Base-by-base conservation (phyloP, 2,797 vertebrate species). In the Poliocrania exsul region DNA sequence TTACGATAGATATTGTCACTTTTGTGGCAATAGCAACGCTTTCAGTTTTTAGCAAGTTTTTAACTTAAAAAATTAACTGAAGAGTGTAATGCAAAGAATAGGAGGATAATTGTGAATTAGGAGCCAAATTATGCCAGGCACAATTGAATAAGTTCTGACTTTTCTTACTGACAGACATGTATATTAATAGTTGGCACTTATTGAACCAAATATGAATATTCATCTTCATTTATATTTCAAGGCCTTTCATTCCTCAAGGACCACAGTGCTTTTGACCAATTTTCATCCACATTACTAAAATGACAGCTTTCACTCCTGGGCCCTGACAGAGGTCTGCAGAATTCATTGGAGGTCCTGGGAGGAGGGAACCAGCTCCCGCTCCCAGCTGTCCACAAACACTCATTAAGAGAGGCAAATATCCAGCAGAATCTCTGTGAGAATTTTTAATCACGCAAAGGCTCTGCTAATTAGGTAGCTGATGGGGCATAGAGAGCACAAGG, bases 371-470 rank as follows among this genome's bases (percentile, higher is more conserved):
- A 53, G 97, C 96, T 97, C 98, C 98, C 60, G 98, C 98, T 99
- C 99, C 99, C 99, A 99, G 99, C 99, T 99, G 99, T 99, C 99
- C 99, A 99, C 99, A 99, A 99, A 99, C 99, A 99, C 99, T 99
- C 99, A 99, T 99, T 99, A 99, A 99, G 99, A 99, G 98, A 99
- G 99, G 99, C 99, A 99, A 98, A 99, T 99, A 99, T 99, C 99
- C 99, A 99, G 99, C 98, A 98, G 99, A 99, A 99, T 99, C 99
- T 99, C 99, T 99, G 97, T 98, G 99, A 99, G 99, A 99, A 99
- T 99, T 99, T 99, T 99, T 99, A 99, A 99, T 99, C 99, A 98
- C 97, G 98, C 98, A 97, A 98, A 99, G 97, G 98, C 98, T 98
- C 98, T 99, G 99, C 99, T 99, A 99, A 99, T 99, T 99, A 99